Evolutionary conservation across 2,888 invertebrate species (phyloP).

Genomic region (Rhingia rostrata): DNA sequence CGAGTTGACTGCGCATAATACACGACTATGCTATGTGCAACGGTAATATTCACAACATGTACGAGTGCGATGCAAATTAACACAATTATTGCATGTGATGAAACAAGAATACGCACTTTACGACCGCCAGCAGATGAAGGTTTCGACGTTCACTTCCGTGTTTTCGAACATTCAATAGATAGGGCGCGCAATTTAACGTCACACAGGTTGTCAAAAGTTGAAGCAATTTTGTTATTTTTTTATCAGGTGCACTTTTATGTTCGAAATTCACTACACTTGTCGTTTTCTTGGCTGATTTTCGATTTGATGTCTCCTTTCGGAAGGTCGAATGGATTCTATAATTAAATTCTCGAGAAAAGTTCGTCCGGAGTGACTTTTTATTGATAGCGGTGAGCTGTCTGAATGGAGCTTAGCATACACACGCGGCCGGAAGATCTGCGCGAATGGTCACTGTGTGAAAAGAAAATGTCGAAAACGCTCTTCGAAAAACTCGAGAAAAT

Average conservation of each 20-base stretch:
- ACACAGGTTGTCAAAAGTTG: neutral
- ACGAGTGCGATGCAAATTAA: neutral
- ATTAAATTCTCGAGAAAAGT: constrained; percentile 59
- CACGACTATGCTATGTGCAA: constrained; percentile 35
- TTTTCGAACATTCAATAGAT: constrained; percentile 27
- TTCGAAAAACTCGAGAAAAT: constrained; percentile 31
- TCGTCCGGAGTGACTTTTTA: constrained; percentile 36
- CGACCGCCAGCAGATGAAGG: constrained; percentile 18
- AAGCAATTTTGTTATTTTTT: neutral
- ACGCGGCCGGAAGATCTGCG: constrained; percentile 42
- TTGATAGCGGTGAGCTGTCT: constrained; percentile 24
- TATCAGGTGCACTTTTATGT: constrained; percentile 32
- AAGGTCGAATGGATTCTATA: constrained; percentile 63
- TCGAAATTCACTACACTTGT: constrained; percentile 24
- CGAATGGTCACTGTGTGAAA: constrained; percentile 38
- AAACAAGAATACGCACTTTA: neutral
- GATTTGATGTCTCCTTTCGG: constrained; percentile 49
- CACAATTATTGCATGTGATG: constrained; percentile 45
- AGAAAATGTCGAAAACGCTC: constrained; percentile 24
- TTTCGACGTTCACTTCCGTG: constrained; percentile 15
- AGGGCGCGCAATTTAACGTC: constrained; percentile 7
- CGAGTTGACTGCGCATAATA: constrained; percentile 33
- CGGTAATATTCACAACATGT: constrained; percentile 43
- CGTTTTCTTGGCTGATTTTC: constrained; percentile 24
- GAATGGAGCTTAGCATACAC: constrained; percentile 40